Conservation (phyloP, 2,113 vertebrate genomes). For the Ameiurus melas region DNA sequence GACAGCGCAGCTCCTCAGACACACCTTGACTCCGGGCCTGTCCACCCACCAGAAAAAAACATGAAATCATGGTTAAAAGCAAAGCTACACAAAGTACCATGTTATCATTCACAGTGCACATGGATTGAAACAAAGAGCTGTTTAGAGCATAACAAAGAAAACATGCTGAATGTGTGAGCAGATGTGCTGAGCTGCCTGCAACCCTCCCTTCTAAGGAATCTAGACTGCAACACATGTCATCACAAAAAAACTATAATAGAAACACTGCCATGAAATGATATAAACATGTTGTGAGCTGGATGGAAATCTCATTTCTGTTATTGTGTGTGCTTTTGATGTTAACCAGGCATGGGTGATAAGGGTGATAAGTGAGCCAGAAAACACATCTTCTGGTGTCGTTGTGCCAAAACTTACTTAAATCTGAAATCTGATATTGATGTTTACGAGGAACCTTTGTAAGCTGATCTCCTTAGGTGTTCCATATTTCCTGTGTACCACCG, state of each 20-base stretch:
- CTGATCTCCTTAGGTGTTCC: neutral
- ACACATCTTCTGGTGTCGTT: neutral
- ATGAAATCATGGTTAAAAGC: neutral
- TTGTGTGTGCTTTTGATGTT: neutral
- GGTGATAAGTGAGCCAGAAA: neutral
- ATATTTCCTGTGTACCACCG: neutral
- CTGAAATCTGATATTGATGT: neutral
- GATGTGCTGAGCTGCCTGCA: neutral
- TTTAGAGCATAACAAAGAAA: neutral
- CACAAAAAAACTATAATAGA: neutral
- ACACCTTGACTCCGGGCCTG: slow-evolving; percentile 62
- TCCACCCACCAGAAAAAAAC: neutral
- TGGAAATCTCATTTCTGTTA: neutral
- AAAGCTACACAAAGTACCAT: neutral
- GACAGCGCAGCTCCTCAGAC: slow-evolving; percentile 67
- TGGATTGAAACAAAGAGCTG: neutral
- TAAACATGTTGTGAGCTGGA: slow-evolving; percentile 21
- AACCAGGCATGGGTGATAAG: neutral
- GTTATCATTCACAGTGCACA: neutral
- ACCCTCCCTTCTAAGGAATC: neutral
- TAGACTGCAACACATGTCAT: neutral
- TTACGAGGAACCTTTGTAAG: neutral
- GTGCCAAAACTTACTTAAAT: neutral
- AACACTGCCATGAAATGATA: neutral
- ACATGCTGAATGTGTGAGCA: neutral